Base-by-base conservation (phyloP, 1,140 invertebrate genomes). In the Pentalonia nigronervosa region DNA sequence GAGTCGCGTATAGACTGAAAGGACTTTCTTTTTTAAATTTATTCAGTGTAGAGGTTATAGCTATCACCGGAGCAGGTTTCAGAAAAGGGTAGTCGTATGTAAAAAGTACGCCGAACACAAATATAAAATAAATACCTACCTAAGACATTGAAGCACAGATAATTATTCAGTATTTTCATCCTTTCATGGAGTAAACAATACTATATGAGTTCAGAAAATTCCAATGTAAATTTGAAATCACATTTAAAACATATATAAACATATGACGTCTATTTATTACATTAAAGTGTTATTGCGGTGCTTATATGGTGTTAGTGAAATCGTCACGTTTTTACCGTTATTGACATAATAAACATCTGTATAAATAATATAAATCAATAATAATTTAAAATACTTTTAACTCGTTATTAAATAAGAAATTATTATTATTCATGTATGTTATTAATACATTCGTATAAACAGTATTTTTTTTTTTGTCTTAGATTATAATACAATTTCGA, bases 1-100 rank as follows among this genome's bases (percentile, higher is more conserved):
- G 81, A 93, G 91, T 84, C 48, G 81, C 48, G 91, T 56, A 6
- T 86, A 93, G 48, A 93, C 91, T 93, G 76, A 93, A 86, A 53
- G 36, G 36, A 93, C 91, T 93, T 93, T 93, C 91, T 93, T 93
- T 93, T 93, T 56, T 14, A 21, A 90, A 67, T 60, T 45, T 60
- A 90, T 48, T 60, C 23, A 41, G 14, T 17, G 34, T n/a, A 50
- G 50, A 7, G 48, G 30, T 30, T 90, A 7, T n/a, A 67, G 25
- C 56, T 45, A 67, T 45, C 41, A 20, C 56, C 89, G 30, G 17
- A 90, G 53, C 89, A 45, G 89, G 89, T 90, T 90, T 90, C 6
- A 45, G 48, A 67, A 90, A 67, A 67, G 89, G 89, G 89, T 67
- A 30, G 89, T 90, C 89, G 7, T 21, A 25, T 20, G 25, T 60